A percentile compares a stretch with the other conserved stretches of the same genome.
Conservation (phyloP, 2,113 vertebrate genomes). For the Panthera uncia region DNA sequence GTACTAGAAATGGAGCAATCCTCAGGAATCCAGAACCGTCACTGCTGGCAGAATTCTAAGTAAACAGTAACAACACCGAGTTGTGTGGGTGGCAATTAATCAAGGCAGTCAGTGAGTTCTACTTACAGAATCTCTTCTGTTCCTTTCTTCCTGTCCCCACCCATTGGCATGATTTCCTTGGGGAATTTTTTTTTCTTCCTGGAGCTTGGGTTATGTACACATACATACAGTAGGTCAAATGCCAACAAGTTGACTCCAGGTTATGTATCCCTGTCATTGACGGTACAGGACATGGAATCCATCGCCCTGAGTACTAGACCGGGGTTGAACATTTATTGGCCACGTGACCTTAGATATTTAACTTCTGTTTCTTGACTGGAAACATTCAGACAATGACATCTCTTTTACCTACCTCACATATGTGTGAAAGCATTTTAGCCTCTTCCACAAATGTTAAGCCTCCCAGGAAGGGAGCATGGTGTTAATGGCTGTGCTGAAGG, state of each 20-base stretch:
- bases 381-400: not conserved
- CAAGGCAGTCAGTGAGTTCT: constrained; percentile 71
- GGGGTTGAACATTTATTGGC: not conserved
- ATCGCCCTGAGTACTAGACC: not conserved
- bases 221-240: constrained; percentile 36
- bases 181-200: constrained; percentile 50
- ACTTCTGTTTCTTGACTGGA: not conserved
- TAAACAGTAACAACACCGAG: constrained; percentile 80
- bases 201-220: not conserved
- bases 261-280: not conserved
- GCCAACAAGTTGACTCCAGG: not conserved
- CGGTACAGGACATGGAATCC: fast-evolving
- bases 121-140: constrained; percentile 61
- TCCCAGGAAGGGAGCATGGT: not conserved
- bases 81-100: constrained; percentile 80
- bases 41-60: constrained; percentile 77
- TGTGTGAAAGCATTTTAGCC: not conserved
- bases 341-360: no score
- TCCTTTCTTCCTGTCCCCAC: constrained; percentile 76
- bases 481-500: not conserved
- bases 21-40: constrained; percentile 75
- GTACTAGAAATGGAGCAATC: constrained; percentile 72
- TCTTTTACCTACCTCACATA: not conserved
- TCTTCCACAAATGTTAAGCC: not conserved
- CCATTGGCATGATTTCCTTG: constrained; percentile 61